These are phyloP conservation scores for Aphelinus atriplicis DNA, from an alignment of 1,140 invertebrate genomes.

Conservation along the genomic window DNA sequence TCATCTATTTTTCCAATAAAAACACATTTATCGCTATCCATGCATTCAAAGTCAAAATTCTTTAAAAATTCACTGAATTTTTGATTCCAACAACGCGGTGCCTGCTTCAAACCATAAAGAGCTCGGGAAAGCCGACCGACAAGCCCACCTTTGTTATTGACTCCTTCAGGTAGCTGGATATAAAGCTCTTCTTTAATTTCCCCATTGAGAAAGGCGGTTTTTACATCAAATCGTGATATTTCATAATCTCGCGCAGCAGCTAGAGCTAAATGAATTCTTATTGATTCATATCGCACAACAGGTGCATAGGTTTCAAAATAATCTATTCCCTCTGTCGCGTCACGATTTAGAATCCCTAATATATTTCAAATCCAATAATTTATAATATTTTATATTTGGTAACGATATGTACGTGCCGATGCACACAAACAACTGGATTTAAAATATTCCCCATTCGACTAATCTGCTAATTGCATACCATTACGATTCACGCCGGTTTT, in stretches of 20 bases:
- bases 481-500: too few relatives aligned
- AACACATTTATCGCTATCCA: too few relatives aligned
- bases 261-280: constrained; percentile 23
- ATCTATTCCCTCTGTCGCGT: constrained; percentile 31
- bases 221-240: constrained; percentile 31
- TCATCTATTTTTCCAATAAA: constrained; percentile 28
- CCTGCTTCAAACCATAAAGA: constrained; percentile 62
- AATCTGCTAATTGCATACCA: too few relatives aligned
- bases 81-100: too few relatives aligned
- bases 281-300: constrained; percentile 29
- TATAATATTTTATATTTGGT: too few relatives aligned
- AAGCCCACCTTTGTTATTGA: constrained; percentile 18
- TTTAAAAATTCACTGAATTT: constrained; percentile 43
- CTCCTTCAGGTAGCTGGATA: constrained; percentile 32
- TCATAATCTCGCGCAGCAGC: constrained; percentile 14
- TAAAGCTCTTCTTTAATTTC: constrained; percentile 23
- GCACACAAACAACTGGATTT: too few relatives aligned
- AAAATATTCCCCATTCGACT: too few relatives aligned
- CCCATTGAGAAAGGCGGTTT: constrained; percentile 31
- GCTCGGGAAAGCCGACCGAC: constrained; percentile 52
- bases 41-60: constrained; percentile 36
- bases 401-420: too few relatives aligned
- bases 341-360: too few relatives aligned
- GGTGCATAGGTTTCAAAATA: constrained; percentile 33
- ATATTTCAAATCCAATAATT: too few relatives aligned